Evolutionary conservation across 2,797 vertebrate genomes (phyloP).

Genomic region (Novumbra hubbsi): DNA sequence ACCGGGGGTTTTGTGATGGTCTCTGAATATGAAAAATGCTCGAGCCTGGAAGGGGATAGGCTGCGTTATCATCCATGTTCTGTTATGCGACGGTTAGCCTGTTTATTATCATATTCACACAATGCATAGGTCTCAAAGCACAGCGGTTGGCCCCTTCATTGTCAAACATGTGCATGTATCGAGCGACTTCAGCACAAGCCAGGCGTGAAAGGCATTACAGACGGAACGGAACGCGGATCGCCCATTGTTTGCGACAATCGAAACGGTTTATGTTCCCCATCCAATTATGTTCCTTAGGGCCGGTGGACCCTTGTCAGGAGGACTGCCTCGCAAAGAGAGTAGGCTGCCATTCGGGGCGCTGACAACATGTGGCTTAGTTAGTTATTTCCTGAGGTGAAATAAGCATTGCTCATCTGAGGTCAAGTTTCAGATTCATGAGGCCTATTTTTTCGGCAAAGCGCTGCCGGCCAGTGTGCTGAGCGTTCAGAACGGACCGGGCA

Average conservation of each 20-base stretch:
- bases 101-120: background rate
- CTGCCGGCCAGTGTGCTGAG: background rate
- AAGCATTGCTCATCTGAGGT: background rate
- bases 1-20: slow-evolving; percentile 21
- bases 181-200: background rate
- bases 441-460: background rate
- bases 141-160: no score
- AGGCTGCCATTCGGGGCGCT: background rate
- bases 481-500: background rate
- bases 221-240: background rate
- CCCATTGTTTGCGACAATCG: background rate
- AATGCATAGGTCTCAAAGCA: background rate
- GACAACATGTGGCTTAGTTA: background rate
- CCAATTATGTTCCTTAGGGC: background rate
- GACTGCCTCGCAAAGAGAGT: background rate
- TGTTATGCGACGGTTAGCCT: background rate
- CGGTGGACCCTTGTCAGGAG: background rate
- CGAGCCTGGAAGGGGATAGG: slow-evolving; percentile 10
- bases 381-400: slow-evolving; percentile 3
- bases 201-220: background rate
- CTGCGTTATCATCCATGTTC: background rate
- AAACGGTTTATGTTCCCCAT: background rate
- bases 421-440: background rate
- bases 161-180: no score
- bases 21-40: slow-evolving; percentile 1